These are phyloP conservation scores for Steinernema khuongi DNA, from an alignment of 1,140 invertebrate genomes.

Conservation along the genomic window DNA sequence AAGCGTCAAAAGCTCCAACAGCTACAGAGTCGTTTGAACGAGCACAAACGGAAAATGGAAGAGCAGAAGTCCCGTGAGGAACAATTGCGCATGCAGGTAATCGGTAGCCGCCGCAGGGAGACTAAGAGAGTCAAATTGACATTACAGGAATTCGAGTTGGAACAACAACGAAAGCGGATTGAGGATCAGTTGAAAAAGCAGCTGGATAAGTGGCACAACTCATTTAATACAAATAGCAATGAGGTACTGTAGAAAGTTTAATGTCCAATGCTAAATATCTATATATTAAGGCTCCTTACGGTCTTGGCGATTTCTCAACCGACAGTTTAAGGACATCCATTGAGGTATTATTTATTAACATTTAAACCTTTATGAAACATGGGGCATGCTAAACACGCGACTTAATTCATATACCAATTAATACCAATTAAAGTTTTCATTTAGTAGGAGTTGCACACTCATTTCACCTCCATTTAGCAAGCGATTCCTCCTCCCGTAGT, in stretches of 20 bases:
- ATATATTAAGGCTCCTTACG: neutral
- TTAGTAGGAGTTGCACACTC: neutral
- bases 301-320: neutral
- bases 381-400: no score
- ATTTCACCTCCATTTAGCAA: neutral
- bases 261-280: neutral
- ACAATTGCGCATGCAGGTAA: neutral
- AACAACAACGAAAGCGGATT: neutral
- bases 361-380: no score
- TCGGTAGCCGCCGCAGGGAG: neutral
- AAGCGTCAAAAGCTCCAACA: neutral
- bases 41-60: neutral
- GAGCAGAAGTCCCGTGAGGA: neutral
- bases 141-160: neutral
- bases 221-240: neutral
- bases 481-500: neutral
- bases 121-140: neutral
- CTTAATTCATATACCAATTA: no score
- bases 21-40: neutral
- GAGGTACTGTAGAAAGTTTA: neutral
- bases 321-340: neutral
- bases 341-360: no score
- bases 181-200: slow-evolving; percentile 3
- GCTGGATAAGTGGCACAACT: slow-evolving; percentile 4
- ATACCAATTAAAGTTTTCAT: neutral